phyloP scores from a whole-genome alignment of 2,797 vertebrate genomes.

The Coilia nasus region DNA sequence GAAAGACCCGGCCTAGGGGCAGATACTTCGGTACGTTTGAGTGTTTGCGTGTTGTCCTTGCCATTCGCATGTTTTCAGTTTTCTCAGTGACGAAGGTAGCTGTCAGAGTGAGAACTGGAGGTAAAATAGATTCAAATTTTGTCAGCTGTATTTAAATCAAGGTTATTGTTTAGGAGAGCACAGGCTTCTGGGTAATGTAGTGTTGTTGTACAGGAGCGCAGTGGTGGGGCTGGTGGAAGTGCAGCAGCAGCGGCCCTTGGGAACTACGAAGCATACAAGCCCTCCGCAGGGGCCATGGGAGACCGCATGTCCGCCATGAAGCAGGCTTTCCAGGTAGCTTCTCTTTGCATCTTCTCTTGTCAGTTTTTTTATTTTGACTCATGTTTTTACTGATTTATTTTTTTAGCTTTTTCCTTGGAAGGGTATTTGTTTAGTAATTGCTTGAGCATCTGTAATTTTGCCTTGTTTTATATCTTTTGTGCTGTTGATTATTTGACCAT shows the following conservation, averaged over 20 bases:
- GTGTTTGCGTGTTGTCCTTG: neutral
- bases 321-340: slow-evolving; percentile 91
- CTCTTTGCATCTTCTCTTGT: neutral
- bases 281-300: slow-evolving; percentile 91
- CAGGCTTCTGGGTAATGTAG: slow-evolving; percentile 11
- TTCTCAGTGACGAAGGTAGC: too few relatives aligned
- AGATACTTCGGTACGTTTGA: slow-evolving; percentile 85
- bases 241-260: slow-evolving; percentile 69
- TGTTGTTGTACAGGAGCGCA: slow-evolving; percentile 77
- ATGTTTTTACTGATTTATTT: neutral
- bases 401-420: neutral
- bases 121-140: neutral
- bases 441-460: neutral
- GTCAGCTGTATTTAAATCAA: neutral
- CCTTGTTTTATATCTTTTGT: neutral
- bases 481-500: neutral
- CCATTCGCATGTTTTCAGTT: neutral
- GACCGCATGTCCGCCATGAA: slow-evolving; percentile 96
- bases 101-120: too few relatives aligned
- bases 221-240: slow-evolving; percentile 72
- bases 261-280: slow-evolving; percentile 91
- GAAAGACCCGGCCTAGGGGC: slow-evolving; percentile 94
- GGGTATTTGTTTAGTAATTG: neutral
- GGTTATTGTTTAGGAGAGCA: neutral
- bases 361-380: neutral